These are phyloP conservation scores for Drosophila suboccidentalis DNA, from an alignment of 2,888 invertebrate genomes.

Conservation along the genomic window DNA sequence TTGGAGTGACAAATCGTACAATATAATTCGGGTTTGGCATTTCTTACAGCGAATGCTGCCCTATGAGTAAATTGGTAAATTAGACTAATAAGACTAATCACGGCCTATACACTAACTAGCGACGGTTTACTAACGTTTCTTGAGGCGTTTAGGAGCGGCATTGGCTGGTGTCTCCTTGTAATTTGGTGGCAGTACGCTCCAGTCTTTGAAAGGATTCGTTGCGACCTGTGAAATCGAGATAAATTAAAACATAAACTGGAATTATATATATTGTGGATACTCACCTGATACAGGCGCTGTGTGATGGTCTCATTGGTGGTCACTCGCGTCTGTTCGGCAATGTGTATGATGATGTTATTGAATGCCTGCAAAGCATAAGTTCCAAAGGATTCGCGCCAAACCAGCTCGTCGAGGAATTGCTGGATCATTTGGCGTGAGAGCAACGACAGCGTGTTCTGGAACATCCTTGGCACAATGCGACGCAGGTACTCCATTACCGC, in stretches of 20 bases:
- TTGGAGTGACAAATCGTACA: slow-evolving; percentile 57
- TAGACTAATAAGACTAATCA: slow-evolving; percentile 53
- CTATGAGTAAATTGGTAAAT: slow-evolving; percentile 45
- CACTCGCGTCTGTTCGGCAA: slow-evolving; percentile 91
- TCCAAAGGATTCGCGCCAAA: slow-evolving; percentile 95
- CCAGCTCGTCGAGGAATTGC: slow-evolving; percentile 95
- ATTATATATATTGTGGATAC: slow-evolving; percentile 25
- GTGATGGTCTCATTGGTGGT: slow-evolving; percentile 89
- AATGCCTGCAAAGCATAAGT: slow-evolving; percentile 92
- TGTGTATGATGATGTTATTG: slow-evolving; percentile 92
- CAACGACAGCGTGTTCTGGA: slow-evolving; percentile 93
- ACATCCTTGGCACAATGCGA: slow-evolving; percentile 95
- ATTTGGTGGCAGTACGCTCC: slow-evolving; percentile 86
- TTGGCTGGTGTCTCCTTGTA: slow-evolving; percentile 83
- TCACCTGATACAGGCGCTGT: slow-evolving; percentile 88
- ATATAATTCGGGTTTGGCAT: slow-evolving; percentile 57
- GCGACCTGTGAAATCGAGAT: slow-evolving; percentile 84
- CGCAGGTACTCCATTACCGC: slow-evolving; percentile 95
- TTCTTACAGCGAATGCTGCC: slow-evolving; percentile 31
- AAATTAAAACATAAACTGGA: neutral
- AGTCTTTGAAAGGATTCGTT: slow-evolving; percentile 89
- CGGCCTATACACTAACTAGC: slow-evolving; percentile 49
- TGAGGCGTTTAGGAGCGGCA: slow-evolving; percentile 83
- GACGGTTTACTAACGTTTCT: slow-evolving; percentile 84
- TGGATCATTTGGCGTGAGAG: slow-evolving; percentile 94